Percentiles rank a stretch among this genome's conserved stretches.
These are phyloP conservation scores for Pangasius larnaudii DNA, from an alignment of 2,797 vertebrate genomes.

Conservation along the genomic window DNA sequence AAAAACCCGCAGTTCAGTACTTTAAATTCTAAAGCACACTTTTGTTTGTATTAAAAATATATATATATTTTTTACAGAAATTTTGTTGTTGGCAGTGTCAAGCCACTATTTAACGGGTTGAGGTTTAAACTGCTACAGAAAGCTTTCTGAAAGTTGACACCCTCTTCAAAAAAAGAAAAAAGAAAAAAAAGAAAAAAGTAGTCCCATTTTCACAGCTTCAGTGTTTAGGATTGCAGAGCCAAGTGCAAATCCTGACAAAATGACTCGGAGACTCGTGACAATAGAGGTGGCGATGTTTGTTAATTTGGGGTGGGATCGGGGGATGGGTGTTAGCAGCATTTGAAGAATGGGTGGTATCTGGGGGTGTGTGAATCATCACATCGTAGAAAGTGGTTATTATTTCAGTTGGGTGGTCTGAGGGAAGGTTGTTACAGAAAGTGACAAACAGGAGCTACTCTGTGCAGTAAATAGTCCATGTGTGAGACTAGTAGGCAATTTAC, in stretches of 20 bases:
- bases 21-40: background rate
- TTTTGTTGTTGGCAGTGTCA: no score
- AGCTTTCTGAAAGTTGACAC: background rate
- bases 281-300: slow-evolving; percentile 12
- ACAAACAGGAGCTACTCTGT: slow-evolving; percentile 26
- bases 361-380: slow-evolving; percentile 40
- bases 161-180: background rate
- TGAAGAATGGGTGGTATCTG: slow-evolving; percentile 38
- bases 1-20: background rate
- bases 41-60: background rate
- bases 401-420: slow-evolving; percentile 47
- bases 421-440: slow-evolving; percentile 28
- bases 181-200: background rate
- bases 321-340: slow-evolving; percentile 26
- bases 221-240: background rate
- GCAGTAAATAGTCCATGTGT: background rate
- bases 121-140: background rate
- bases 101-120: background rate
- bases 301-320: background rate
- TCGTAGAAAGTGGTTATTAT: slow-evolving; percentile 35
- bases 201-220: background rate
- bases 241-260: slow-evolving; percentile 17
- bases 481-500: background rate
- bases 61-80: no score
- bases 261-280: background rate